Conservation (phyloP, 92 coral and sea anemone genomes). For the Heliopora coerulea region DNA sequence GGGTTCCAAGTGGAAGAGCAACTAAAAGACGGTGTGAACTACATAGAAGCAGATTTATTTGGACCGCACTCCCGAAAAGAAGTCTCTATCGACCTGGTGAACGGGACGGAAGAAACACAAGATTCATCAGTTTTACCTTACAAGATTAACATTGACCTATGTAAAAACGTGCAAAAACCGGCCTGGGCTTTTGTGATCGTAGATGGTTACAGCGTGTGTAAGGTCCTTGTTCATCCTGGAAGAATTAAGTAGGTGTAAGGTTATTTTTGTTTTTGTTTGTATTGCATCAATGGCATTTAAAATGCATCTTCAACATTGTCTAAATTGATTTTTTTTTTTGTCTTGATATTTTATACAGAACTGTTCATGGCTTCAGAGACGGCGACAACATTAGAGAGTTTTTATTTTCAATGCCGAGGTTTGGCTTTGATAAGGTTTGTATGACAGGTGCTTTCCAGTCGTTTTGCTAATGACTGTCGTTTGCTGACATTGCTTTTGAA, state of each 20-base stretch:
- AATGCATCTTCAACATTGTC: too few relatives aligned
- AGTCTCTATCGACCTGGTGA: slow-evolving; percentile 10
- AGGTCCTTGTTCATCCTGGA: slow-evolving; percentile 14
- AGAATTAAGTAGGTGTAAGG: slow-evolving; percentile 14
- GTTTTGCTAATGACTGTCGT: too few relatives aligned
- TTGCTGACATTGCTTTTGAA: too few relatives aligned
- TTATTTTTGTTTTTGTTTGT: too few relatives aligned
- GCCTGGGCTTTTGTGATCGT: slow-evolving; percentile 22
- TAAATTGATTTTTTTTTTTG: neutral
- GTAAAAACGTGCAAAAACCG: neutral
- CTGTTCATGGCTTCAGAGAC: slow-evolving; percentile 22
- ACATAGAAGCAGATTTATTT: slow-evolving; percentile 40
- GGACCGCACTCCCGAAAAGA: slow-evolving; percentile 6
- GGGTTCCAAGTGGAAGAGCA: slow-evolving; percentile 14
- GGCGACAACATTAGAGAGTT: slow-evolving; percentile 19
- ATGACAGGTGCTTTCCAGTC: too few relatives aligned
- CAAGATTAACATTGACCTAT: slow-evolving; percentile 4
- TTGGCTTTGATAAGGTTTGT: slow-evolving; percentile 34
- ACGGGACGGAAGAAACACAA: slow-evolving; percentile 40
- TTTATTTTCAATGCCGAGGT: slow-evolving; percentile 42
- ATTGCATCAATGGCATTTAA: too few relatives aligned
- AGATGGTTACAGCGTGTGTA: slow-evolving; percentile 31
- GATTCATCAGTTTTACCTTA: slow-evolving; percentile 37
- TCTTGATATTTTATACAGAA: slow-evolving; percentile 11
- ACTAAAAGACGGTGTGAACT: slow-evolving; percentile 15